Conservation (phyloP, 2,113 vertebrate genomes). For the Xyrauchen texanus region DNA sequence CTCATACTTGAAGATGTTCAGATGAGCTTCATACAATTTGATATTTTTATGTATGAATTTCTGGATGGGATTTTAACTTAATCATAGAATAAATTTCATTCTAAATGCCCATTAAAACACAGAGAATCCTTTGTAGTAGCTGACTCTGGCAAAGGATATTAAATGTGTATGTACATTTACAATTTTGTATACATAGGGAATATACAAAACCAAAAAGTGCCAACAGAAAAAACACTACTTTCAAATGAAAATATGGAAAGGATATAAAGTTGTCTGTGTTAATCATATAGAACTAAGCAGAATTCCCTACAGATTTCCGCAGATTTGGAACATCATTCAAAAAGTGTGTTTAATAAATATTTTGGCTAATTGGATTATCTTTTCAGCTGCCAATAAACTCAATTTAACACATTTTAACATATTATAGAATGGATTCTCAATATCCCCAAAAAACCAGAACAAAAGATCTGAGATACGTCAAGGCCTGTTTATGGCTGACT, state of each 20-base stretch:
- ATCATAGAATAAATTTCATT: neutral
- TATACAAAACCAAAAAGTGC: neutral
- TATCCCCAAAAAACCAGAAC: too few species aligned
- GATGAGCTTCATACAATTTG: slow-evolving; percentile 2
- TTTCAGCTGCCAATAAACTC: too few species aligned
- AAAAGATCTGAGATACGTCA: too few species aligned
- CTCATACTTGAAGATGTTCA: neutral
- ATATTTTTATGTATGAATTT: neutral
- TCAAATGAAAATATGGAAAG: neutral
- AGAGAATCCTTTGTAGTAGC: neutral
- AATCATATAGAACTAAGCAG: too few species aligned
- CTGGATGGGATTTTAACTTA: neutral
- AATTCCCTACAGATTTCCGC: too few species aligned
- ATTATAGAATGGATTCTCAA: too few species aligned
- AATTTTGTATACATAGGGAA: neutral
- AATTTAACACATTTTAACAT: too few species aligned
- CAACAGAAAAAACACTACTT: neutral
- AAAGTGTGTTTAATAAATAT: too few species aligned
- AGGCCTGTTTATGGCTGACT: too few species aligned
- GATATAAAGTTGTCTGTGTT: too few species aligned
- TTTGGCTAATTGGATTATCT: too few species aligned
- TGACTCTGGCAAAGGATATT: neutral
- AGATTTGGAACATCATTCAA: too few species aligned
- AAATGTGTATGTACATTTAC: slow-evolving; percentile 6
- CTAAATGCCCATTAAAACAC: neutral